These are phyloP conservation scores for Gadus chalcogrammus DNA, from an alignment of 2,113 vertebrate species.

Conservation along the genomic window DNA sequence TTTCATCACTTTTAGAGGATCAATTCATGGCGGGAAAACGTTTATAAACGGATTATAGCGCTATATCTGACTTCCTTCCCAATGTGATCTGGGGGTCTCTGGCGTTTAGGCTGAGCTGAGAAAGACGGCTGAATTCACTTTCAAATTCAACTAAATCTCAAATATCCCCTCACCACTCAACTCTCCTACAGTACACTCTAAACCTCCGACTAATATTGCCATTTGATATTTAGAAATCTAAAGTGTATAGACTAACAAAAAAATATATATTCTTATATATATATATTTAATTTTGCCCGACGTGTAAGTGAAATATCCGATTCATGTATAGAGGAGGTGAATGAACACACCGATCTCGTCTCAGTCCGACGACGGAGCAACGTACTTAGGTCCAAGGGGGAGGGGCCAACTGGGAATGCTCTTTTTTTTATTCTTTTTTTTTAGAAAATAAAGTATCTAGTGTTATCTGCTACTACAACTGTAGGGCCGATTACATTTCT, in stretches of 20 bases:
- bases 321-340: constrained; percentile 66
- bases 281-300: constrained; percentile 77
- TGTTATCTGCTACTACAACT: constrained; percentile 46
- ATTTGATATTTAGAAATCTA: constrained; percentile 80
- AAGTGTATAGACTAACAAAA: constrained; percentile 85
- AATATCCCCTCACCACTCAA: constrained; percentile 59
- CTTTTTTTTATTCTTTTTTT: constrained; percentile 41
- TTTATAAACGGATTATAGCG: constrained; percentile 46
- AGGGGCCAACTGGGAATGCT: constrained; percentile 67
- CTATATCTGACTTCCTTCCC: constrained; percentile 50
- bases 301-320: constrained; percentile 65
- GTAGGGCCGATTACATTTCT: constrained; percentile 40
- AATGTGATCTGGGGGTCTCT: constrained; percentile 39
- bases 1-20: background rate
- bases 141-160: constrained; percentile 62
- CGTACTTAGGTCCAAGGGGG: constrained; percentile 55
- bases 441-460: constrained; percentile 58
- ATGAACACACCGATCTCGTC: constrained; percentile 60
- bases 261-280: constrained; percentile 78
- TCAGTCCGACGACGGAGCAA: constrained; percentile 47
- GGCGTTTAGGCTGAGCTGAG: constrained; percentile 26
- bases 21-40: background rate
- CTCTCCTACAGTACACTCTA: constrained; percentile 77
- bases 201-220: constrained; percentile 78
- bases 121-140: constrained; percentile 32